phyloP scores from a whole-genome alignment of 2,113 vertebrate species.

The Halichoerus grypus region DNA sequence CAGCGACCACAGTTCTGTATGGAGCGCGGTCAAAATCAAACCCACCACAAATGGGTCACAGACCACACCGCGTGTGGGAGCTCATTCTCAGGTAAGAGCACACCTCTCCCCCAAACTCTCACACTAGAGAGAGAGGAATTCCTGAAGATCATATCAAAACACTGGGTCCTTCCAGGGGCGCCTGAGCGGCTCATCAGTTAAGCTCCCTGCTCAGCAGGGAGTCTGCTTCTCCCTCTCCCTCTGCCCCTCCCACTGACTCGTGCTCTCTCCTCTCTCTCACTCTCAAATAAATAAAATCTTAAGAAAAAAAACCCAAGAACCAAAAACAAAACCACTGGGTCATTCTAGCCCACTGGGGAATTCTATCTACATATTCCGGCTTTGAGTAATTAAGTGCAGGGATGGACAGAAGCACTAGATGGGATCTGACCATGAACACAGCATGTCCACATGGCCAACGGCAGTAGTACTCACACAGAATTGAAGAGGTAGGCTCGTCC shows the following conservation, averaged over 20 bases:
- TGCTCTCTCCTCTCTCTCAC: neutral
- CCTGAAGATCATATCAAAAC: neutral
- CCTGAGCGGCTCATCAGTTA: neutral
- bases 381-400: neutral
- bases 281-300: neutral
- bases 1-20: neutral
- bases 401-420: fast-evolving
- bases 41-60: neutral
- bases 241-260: neutral
- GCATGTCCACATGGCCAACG: fast-evolving
- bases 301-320: neutral
- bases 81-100: neutral
- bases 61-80: fast-evolving
- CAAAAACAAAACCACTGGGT: neutral
- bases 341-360: no score
- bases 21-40: neutral
- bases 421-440: fast-evolving
- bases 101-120: neutral
- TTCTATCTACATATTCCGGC: neutral
- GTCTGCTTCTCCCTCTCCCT: neutral
- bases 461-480: slow-evolving; percentile 94
- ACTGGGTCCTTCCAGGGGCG: neutral
- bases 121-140: neutral
- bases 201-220: neutral
- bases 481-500: slow-evolving; percentile 99